Percentiles rank a stretch among this genome's conserved stretches.
phyloP scores from a whole-genome alignment of 2,113 vertebrate species.

The Cyprinodon brontotheroides region DNA sequence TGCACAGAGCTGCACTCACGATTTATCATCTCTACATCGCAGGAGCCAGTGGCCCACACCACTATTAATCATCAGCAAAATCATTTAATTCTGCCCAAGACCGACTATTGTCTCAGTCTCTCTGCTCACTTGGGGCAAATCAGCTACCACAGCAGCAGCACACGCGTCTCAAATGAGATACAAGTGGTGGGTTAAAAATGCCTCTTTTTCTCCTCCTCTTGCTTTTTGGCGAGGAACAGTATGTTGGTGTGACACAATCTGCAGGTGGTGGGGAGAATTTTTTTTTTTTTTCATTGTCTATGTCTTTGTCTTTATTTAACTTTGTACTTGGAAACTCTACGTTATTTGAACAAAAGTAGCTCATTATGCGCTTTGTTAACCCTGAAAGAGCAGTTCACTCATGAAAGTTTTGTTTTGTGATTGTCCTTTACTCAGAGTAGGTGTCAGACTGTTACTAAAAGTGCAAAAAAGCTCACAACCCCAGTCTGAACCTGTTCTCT shows the following conservation, averaged over 20 bases:
- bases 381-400: slow-evolving; percentile 3
- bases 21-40: slow-evolving; percentile 81
- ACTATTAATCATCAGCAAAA: slow-evolving; percentile 82
- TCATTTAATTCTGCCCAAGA: slow-evolving; percentile 79
- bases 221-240: slow-evolving; percentile 12
- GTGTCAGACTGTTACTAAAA: slow-evolving; percentile 5
- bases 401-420: slow-evolving; percentile 28
- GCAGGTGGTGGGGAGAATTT: slow-evolving; percentile 34
- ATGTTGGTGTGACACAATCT: slow-evolving; percentile 21
- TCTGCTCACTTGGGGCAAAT: slow-evolving; percentile 66
- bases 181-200: slow-evolving; percentile 47
- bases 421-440: slow-evolving; percentile 10
- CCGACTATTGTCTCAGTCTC: slow-evolving; percentile 76
- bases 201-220: slow-evolving; percentile 1
- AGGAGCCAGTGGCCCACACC: slow-evolving; percentile 74
- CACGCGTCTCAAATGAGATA: slow-evolving; percentile 56
- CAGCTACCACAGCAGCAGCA: slow-evolving; percentile 67
- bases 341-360: not conserved
- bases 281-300: not conserved
- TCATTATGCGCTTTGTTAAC: slow-evolving; percentile 29
- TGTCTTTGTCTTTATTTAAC: not conserved
- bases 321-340: not conserved
- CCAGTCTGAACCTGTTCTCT: slow-evolving; percentile 33
- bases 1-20: slow-evolving; percentile 73
- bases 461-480: slow-evolving; percentile 40